phyloP scores from a whole-genome alignment of 2,113 vertebrate species.

The Herpetotheres cachinnans region DNA sequence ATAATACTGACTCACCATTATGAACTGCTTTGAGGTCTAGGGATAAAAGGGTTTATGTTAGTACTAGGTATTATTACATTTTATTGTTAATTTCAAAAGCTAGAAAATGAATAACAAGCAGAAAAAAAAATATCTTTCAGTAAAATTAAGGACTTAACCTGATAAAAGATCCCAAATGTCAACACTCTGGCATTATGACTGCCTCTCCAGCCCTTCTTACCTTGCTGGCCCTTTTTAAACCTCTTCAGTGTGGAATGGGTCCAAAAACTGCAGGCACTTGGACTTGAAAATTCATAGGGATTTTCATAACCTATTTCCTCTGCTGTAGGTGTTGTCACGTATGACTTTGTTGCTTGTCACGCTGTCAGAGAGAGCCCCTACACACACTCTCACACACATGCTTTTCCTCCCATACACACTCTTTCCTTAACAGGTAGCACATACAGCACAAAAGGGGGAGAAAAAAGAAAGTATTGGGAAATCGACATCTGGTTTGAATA shows the following conservation, averaged over 20 bases:
- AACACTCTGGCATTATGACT: neutral
- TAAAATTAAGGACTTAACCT: slow-evolving; percentile 27
- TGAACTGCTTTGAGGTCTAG: slow-evolving; percentile 55
- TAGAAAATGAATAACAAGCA: slow-evolving; percentile 20
- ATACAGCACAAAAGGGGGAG: neutral
- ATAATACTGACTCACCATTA: slow-evolving; percentile 52
- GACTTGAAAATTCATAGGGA: neutral
- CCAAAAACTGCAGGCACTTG: neutral
- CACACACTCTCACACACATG: neutral
- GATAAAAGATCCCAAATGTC: neutral
- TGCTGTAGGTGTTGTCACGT: neutral
- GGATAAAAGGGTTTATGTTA: slow-evolving; percentile 51
- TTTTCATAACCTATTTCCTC: slow-evolving; percentile 7
- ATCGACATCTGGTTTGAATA: neutral
- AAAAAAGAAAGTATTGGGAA: neutral
- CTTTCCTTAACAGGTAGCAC: slow-evolving; percentile 45
- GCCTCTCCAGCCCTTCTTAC: neutral
- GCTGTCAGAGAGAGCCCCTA: neutral
- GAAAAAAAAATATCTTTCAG: neutral
- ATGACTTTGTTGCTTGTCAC: neutral
- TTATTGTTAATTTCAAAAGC: slow-evolving; percentile 55
- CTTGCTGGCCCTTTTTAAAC: slow-evolving; percentile 1
- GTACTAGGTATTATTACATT: slow-evolving; percentile 36
- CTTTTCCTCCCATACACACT: neutral
- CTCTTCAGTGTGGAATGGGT: neutral